Base-by-base conservation (phyloP, 1,140 invertebrate species). In the Theocolax elegans region DNA sequence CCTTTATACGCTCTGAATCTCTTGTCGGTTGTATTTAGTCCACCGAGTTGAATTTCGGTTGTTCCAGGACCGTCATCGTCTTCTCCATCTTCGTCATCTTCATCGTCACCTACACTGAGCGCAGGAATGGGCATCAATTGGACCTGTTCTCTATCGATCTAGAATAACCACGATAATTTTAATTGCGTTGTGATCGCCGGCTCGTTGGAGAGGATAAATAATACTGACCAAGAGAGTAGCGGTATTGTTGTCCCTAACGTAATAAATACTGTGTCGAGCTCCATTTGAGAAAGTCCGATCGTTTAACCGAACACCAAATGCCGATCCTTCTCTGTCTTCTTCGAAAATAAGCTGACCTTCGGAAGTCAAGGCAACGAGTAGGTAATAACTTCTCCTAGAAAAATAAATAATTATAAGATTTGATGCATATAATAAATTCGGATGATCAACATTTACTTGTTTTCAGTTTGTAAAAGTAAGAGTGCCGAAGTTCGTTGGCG, bases 21-120 rank as follows among this genome's bases (percentile, higher is more conserved):
- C 19, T 90, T 90, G 84, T 95, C 92, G 8, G 90, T 93, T 0
- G 93, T 94, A 75, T 94, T 94, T 15, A 94, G 87, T 44, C 94
- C 94, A n/a, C 94, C 94, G 48, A 95, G 90, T 77, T 94, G 93
- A 15, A 95, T 92, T 75, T 94, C 92, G 77, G 93, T 94, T 10
- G 91, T 87, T 10, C 92, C 91, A 4, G 88, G 82, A 67, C 76
- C 77, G 46, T 82, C 81, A 17, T 83, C 79, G 31, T 76, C 69
- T 69, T 76, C 73, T 67, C 70, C 71, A 9, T 44, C 71, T 64
- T 76, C 74, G 4, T 76, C 75, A 27, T 81, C 77, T 21, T 79
- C 75, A 72, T 89, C 86, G 60, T 90, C 90, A 67, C 88, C 90
- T 13, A 90, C 86, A 54, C 89, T 91, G 68, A 92, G 86, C 2